phyloP scores from a whole-genome alignment of 2,888 invertebrate species.

The Leptodirus hochenwartii region DNA sequence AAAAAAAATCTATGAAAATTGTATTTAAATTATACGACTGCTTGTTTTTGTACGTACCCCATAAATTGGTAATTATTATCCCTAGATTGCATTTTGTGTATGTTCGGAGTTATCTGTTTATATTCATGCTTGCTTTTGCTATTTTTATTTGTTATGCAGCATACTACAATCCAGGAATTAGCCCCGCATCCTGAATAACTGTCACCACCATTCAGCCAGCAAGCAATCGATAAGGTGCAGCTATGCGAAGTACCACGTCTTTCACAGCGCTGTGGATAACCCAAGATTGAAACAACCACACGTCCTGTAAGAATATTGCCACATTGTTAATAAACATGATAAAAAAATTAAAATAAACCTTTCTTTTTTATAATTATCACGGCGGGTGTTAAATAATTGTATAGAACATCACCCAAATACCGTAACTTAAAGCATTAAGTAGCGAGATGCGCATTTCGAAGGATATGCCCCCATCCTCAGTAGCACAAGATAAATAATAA shows the following conservation, averaged over 20 bases:
- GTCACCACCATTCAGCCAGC: conserved; percentile 57
- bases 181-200: conserved; percentile 47
- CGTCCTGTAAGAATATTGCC: conserved; percentile 25
- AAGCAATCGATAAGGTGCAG: conserved; percentile 52
- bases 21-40: conserved; percentile 2
- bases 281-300: conserved; percentile 36
- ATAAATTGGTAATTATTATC: conserved; percentile 8
- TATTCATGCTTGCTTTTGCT: conserved; percentile 7
- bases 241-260: conserved; percentile 38
- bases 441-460: too few species aligned
- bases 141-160: conserved; percentile 35
- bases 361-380: too few species aligned
- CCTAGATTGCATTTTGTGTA: conserved; percentile 10
- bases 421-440: too few species aligned
- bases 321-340: too few species aligned
- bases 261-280: conserved; percentile 37
- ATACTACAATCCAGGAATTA: conserved; percentile 51
- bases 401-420: too few species aligned
- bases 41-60: background rate
- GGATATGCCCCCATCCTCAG: too few species aligned
- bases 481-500: too few species aligned
- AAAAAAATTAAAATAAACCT: too few species aligned
- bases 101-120: conserved; percentile 3
- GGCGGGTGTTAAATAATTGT: too few species aligned
- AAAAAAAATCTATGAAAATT: too few species aligned